Evolutionary conservation across 2,113 vertebrate genomes (phyloP).

Genomic region (Smithornis capensis): DNA sequence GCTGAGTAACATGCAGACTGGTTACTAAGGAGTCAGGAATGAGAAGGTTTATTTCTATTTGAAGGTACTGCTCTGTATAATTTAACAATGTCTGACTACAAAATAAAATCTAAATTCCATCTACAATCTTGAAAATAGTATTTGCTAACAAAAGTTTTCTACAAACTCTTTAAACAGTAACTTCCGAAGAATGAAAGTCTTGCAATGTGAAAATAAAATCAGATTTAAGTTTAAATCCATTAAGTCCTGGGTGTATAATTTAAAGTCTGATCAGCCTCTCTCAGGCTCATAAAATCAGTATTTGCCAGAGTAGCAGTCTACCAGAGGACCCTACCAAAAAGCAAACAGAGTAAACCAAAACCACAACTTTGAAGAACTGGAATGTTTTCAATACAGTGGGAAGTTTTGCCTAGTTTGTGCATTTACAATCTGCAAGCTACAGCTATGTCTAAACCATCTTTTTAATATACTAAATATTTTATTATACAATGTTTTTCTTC

Average conservation of each 20-base stretch:
- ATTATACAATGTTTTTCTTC: background rate
- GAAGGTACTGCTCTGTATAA: background rate
- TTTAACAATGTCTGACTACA: background rate
- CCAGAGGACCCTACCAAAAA: background rate
- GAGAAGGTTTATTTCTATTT: background rate
- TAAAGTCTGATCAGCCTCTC: background rate
- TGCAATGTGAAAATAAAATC: background rate
- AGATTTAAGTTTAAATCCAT: background rate
- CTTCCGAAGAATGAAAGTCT: background rate
- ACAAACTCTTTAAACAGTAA: background rate
- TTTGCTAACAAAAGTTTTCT: background rate
- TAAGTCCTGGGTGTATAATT: background rate
- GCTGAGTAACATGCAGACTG: background rate
- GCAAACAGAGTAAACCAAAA: background rate
- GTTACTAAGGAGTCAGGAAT: background rate
- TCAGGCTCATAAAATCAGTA: background rate
- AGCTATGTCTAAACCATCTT: fast-evolving
- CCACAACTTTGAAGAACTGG: background rate
- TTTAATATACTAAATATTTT: background rate
- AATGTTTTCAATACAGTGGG: background rate
- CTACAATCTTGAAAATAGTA: background rate
- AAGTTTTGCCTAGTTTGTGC: background rate
- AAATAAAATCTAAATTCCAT: background rate
- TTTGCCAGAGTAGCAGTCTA: background rate
- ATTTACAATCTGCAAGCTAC: background rate